phyloP scores from a whole-genome alignment of 2,113 vertebrate genomes.

The Trinectes maculatus region DNA sequence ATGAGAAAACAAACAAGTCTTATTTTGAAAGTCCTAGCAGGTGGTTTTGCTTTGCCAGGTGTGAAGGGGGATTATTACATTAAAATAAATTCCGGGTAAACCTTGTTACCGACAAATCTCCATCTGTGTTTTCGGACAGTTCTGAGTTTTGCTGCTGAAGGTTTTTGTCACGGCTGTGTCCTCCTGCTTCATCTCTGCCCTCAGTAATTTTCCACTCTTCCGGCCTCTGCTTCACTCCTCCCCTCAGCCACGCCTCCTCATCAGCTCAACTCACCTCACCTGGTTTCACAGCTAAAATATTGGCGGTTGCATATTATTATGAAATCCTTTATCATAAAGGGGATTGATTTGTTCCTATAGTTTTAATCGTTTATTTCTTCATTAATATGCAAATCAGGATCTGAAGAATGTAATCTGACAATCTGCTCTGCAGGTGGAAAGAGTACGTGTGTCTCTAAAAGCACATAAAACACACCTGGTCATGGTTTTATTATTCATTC shows the following conservation, averaged over 20 bases:
- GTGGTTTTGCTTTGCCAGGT: background rate
- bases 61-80: too few relatives aligned
- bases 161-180: too few relatives aligned
- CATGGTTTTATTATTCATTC: too few relatives aligned
- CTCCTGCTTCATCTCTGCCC: too few relatives aligned
- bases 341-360: constrained; percentile 12
- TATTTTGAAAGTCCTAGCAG: background rate
- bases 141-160: too few relatives aligned
- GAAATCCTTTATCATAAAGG: background rate
- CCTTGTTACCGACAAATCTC: background rate
- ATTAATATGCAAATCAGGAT: constrained; percentile 47
- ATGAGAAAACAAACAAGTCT: background rate
- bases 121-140: background rate
- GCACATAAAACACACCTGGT: too few relatives aligned
- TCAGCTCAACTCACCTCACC: too few relatives aligned
- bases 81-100: background rate
- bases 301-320: constrained; percentile 12
- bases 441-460: background rate
- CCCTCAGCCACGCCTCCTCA: too few relatives aligned
- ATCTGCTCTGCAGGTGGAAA: constrained; percentile 36
- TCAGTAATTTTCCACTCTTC: too few relatives aligned
- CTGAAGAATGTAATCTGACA: constrained; percentile 49
- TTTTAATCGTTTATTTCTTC: constrained; percentile 25
- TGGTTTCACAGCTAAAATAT: constrained; percentile 18
- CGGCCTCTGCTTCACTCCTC: too few relatives aligned